These are phyloP conservation scores for Caenorhabditis imperialis DNA, from an alignment of 2,888 invertebrate species.

Conservation along the genomic window DNA sequence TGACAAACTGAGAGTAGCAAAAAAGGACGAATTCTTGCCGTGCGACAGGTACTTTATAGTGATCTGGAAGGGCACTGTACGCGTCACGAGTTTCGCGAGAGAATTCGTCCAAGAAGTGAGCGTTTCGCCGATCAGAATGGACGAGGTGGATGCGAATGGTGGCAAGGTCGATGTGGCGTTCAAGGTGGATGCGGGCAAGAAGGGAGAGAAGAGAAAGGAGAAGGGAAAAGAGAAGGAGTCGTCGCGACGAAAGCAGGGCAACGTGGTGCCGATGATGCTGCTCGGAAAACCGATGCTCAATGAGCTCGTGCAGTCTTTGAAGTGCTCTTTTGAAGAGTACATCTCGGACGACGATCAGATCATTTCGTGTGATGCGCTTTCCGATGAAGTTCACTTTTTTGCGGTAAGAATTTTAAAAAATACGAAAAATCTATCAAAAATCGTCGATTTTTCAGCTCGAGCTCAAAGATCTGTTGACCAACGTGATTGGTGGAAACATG, in stretches of 20 bases:
- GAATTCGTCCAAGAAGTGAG: conserved; percentile 2
- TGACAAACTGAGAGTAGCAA: conserved; percentile 10
- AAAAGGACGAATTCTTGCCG: neutral
- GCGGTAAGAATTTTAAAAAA: too few relatives aligned
- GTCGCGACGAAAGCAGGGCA: too few relatives aligned
- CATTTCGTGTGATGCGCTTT: neutral
- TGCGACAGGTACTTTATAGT: neutral
- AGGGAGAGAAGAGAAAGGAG: too few relatives aligned
- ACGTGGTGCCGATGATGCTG: conserved; percentile 19
- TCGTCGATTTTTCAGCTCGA: conserved; percentile 13
- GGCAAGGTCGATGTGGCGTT: too few relatives aligned
- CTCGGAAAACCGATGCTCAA: conserved; percentile 28
- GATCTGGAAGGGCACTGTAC: conserved; percentile 19
- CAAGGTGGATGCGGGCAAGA: too few relatives aligned
- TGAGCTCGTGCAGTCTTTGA: conserved; percentile 5
- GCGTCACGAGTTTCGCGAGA: neutral
- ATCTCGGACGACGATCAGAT: neutral
- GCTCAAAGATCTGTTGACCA: conserved; percentile 14
- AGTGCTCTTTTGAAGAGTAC: conserved; percentile 18
- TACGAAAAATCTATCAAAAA: too few relatives aligned
- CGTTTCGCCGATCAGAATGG: neutral
- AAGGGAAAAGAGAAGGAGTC: too few relatives aligned
- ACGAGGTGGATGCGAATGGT: too few relatives aligned
- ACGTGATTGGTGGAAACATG: conserved; percentile 12
- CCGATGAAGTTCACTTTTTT: conserved; percentile 9